These are phyloP conservation scores for Oegoconia quadripuncta DNA, from an alignment of 2,888 invertebrate species.

Conservation along the genomic window DNA sequence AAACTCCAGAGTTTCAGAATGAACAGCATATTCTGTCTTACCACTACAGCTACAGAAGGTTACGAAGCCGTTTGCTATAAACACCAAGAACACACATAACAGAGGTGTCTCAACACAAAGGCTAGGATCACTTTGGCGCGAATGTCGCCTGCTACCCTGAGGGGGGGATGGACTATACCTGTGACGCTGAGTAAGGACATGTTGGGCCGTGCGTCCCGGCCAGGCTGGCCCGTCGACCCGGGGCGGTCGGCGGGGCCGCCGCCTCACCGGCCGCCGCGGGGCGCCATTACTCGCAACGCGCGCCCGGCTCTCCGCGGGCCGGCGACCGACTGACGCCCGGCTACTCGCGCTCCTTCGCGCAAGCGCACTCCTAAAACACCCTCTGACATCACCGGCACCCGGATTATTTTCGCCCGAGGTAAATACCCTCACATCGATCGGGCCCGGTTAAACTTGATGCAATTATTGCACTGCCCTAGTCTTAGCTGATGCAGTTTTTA, in stretches of 20 bases:
- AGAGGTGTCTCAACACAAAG: conserved; percentile 48
- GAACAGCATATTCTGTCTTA: neutral
- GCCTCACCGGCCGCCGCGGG: conserved; percentile 78
- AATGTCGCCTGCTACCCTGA: neutral
- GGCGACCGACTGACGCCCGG: conserved; percentile 64
- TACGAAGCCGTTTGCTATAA: too few relatives aligned
- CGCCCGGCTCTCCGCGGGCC: conserved; percentile 70
- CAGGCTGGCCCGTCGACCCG: conserved; percentile 76
- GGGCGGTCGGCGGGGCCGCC: conserved; percentile 77
- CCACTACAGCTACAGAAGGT: neutral
- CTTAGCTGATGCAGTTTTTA: conserved; percentile 57
- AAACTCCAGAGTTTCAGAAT: too few relatives aligned
- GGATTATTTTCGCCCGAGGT: conserved; percentile 79
- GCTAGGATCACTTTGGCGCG: conserved; percentile 24
- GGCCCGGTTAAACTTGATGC: conserved; percentile 75
- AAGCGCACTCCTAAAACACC: conserved; percentile 29
- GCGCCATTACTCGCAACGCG: conserved; percentile 69
- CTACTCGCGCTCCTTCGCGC: conserved; percentile 37
- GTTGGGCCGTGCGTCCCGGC: conserved; percentile 62
- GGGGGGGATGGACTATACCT: conserved; percentile 51
- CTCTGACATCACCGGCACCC: conserved; percentile 75
- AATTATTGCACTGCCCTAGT: conserved; percentile 77
- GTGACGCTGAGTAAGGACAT: conserved; percentile 80
- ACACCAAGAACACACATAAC: too few relatives aligned
- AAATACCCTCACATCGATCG: conserved; percentile 79